Conservation (phyloP, 2,888 invertebrate species). For the Ennomos fuscantarius region DNA sequence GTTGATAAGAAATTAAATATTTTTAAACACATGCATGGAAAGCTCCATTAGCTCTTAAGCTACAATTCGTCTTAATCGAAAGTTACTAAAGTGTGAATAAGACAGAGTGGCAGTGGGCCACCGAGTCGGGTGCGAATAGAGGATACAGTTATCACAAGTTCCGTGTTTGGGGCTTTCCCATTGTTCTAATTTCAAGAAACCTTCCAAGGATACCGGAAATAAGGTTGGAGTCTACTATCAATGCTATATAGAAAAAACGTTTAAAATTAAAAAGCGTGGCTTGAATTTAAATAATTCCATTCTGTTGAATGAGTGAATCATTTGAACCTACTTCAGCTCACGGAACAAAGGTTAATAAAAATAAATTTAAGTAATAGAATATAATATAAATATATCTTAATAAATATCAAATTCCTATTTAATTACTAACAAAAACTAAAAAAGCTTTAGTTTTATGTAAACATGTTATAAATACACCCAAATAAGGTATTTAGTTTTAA, state of each 20-base stretch:
- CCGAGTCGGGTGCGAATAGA: slow-evolving; percentile 17
- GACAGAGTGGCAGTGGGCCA: slow-evolving; percentile 22
- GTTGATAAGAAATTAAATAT: too few relatives aligned
- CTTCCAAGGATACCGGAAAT: slow-evolving; percentile 20
- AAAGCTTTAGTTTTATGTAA: slow-evolving; percentile 9
- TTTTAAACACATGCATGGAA: background rate
- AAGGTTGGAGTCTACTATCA: background rate
- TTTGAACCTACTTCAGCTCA: background rate
- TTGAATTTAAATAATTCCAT: too few relatives aligned
- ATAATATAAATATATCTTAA: too few relatives aligned
- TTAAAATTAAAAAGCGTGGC: too few relatives aligned
- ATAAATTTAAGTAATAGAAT: too few relatives aligned
- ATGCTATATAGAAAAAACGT: too few relatives aligned
- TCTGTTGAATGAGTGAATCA: background rate
- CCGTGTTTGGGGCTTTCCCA: slow-evolving; percentile 36
- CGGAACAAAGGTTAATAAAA: too few relatives aligned
- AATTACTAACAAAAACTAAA: background rate
- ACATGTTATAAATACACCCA: slow-evolving; percentile 10
- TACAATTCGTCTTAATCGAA: slow-evolving; percentile 32
- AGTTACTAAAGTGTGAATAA: slow-evolving; percentile 36
- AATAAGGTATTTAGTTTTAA: slow-evolving; percentile 17
- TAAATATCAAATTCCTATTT: too few relatives aligned
- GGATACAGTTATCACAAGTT: slow-evolving; percentile 33
- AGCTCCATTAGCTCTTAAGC: slow-evolving; percentile 6
- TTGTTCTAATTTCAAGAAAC: slow-evolving; percentile 26